Evolutionary conservation across 2,797 vertebrate genomes (phyloP), one percentile per base, ranked within the genome.

Genomic region (Austrolebias charrua): DNA sequence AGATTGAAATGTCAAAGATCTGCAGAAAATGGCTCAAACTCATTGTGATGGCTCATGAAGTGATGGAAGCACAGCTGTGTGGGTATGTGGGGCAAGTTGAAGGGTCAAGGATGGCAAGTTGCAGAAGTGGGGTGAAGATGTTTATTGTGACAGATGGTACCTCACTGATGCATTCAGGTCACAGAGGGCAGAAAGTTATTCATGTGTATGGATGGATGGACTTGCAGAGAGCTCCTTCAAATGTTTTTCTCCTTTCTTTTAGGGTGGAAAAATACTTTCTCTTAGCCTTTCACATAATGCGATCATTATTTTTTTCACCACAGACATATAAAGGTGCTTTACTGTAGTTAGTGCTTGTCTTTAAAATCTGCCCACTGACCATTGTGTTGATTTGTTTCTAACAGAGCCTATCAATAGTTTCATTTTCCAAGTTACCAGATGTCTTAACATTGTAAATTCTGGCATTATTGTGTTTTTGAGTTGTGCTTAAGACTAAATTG

Each of bases 181-280:
- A 31, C 51, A 48, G 40, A 59, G 49, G 56, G 51, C 72, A 56
- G n/a, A 7, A 20, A n/a, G 40, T 61, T 61, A 46, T 18, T 58
- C 46, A 46, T 58, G 47, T 9, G 5, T 2, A 11, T n/a, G 51
- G 35, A 31, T 19, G 38, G 19, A 35, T 11, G 10, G 38, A 33
- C 10, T 6, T 2, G 18, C 29, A 35, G 10, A 2, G 13, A 38
- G 8, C 35, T 38, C 3, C 10, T 15, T 16, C 3, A 24, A 24
- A 24, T 24, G 5, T 28, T 18, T 8, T 19, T 6, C 14, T 35
- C 28, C 40, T 28, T 2, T 11, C 31, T 20, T 49, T 31, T 12
- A 15, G 29, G 16, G 38, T 18, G 7, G 35, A 58, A n/a, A 15
- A 24, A 20, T n/a, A 20, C 43, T 4, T 60, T 19, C 46, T 43